Conservation (phyloP, 2,888 invertebrate species). For the Toxonevra muliebris region DNA sequence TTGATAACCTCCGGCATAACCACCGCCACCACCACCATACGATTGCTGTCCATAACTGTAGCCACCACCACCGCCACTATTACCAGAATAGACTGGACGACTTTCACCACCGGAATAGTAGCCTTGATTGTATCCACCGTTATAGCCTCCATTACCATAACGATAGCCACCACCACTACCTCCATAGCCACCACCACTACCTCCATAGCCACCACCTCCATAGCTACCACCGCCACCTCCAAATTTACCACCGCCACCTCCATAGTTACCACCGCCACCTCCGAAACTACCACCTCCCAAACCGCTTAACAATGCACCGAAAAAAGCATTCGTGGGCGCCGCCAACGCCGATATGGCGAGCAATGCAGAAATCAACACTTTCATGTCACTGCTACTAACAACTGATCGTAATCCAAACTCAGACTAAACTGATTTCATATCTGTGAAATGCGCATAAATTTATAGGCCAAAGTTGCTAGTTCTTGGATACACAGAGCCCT, state of each 20-base stretch:
- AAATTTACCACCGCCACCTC: slow-evolving; percentile 18
- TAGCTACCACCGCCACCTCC: slow-evolving; percentile 33
- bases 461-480: slow-evolving; percentile 47
- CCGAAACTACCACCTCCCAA: slow-evolving; percentile 43
- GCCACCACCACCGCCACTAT: slow-evolving; percentile 9
- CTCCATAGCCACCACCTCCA: slow-evolving; percentile 42
- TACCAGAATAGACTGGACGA: background rate
- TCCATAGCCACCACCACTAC: slow-evolving; percentile 6
- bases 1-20: slow-evolving; percentile 18
- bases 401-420: slow-evolving; percentile 29
- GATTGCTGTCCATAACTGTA: background rate
- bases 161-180: slow-evolving; percentile 19
- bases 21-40: slow-evolving; percentile 14
- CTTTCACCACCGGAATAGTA: background rate
- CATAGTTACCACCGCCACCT: slow-evolving; percentile 12
- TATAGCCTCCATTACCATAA: slow-evolving; percentile 18
- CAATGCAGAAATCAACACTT: slow-evolving; percentile 40
- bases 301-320: slow-evolving; percentile 54
- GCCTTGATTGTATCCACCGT: slow-evolving; percentile 13
- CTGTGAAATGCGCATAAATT: slow-evolving; percentile 53
- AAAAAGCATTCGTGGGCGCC: slow-evolving; percentile 51
- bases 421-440: slow-evolving; percentile 52
- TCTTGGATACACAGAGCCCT: too few species aligned
- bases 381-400: slow-evolving; percentile 44
- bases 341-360: slow-evolving; percentile 50